These are phyloP conservation scores for Ypsolopha sequella DNA, from an alignment of 2,888 invertebrate species.

Conservation along the genomic window DNA sequence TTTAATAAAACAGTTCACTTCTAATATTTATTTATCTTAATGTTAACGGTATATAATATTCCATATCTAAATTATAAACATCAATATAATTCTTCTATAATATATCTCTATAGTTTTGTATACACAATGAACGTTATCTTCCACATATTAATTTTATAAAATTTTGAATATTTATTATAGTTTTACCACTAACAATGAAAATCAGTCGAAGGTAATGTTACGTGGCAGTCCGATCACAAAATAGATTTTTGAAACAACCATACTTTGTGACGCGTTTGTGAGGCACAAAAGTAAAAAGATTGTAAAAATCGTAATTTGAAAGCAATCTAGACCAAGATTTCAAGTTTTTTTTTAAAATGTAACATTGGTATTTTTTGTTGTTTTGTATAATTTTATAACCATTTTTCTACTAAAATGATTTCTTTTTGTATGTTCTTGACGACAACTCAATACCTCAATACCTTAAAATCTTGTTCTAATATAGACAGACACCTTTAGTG, in stretches of 20 bases:
- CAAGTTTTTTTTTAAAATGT: background rate
- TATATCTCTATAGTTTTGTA: conserved; percentile 35
- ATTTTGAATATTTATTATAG: conserved; percentile 23
- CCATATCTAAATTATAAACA: conserved; percentile 27
- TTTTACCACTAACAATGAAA: conserved; percentile 51
- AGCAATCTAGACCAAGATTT: background rate
- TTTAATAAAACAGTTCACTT: too few relatives aligned
- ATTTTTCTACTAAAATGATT: too few relatives aligned
- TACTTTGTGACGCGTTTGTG: too few relatives aligned
- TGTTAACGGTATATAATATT: conserved; percentile 13
- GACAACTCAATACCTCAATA: too few relatives aligned
- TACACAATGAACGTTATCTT: conserved; percentile 32
- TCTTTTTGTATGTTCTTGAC: too few relatives aligned
- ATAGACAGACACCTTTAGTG: too few relatives aligned
- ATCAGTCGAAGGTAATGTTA: conserved; percentile 56
- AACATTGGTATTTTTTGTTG: background rate
- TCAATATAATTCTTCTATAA: conserved; percentile 31
- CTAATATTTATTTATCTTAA: too few relatives aligned
- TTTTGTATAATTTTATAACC: background rate
- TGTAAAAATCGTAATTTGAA: background rate
- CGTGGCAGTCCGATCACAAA: background rate
- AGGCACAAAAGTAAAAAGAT: background rate
- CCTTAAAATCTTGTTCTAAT: too few relatives aligned
- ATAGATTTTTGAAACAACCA: background rate
- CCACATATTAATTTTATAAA: conserved; percentile 39